phyloP scores from a whole-genome alignment of 2,888 invertebrate species.

The Aphidius colemani region DNA sequence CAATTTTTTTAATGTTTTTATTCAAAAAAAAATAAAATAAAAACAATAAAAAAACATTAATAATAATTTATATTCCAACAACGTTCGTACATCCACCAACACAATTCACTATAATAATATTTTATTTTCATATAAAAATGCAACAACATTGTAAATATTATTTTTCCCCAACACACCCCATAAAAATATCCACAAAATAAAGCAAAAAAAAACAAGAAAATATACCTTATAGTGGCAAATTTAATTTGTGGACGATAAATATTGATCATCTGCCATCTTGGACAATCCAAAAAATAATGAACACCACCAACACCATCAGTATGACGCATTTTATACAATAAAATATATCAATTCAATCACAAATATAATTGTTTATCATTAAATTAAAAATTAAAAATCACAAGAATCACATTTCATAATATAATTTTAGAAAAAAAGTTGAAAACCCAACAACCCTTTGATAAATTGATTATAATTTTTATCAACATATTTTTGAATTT shows the following conservation, averaged over 20 bases:
- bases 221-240: slow-evolving; percentile 54
- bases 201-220: slow-evolving; percentile 2
- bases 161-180: not conserved
- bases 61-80: not conserved
- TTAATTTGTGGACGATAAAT: slow-evolving; percentile 51
- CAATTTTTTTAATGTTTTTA: too few species aligned
- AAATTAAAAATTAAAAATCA: not conserved
- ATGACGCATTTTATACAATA: slow-evolving; percentile 39
- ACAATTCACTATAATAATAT: too few species aligned
- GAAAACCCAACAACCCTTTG: too few species aligned
- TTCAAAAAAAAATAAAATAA: not conserved
- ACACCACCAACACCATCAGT: slow-evolving; percentile 42
- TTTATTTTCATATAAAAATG: too few species aligned
- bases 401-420: too few species aligned
- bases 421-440: too few species aligned
- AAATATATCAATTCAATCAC: slow-evolving; percentile 3
- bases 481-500: too few species aligned
- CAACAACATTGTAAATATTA: not conserved
- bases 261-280: slow-evolving; percentile 58
- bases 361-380: slow-evolving; percentile 20
- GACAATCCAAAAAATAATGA: slow-evolving; percentile 50
- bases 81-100: too few species aligned
- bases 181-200: not conserved
- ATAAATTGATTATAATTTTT: too few species aligned
- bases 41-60: not conserved